Conservation (phyloP, 2,888 invertebrate genomes). For the Keiferia lycopersicella region DNA sequence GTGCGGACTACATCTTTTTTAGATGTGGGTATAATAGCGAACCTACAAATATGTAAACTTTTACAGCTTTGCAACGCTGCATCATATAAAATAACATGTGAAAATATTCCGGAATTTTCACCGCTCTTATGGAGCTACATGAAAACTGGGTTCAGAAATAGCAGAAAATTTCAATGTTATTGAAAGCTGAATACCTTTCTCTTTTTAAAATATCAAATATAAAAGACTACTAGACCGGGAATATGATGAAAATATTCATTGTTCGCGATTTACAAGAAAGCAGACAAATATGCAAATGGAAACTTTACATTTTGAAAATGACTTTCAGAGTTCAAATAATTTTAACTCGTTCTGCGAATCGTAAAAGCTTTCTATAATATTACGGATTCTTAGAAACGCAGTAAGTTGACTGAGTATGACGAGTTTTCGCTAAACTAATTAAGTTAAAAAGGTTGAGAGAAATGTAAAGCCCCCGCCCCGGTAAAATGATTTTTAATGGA, state of each 20-base stretch:
- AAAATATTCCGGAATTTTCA: not conserved
- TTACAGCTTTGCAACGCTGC: conserved; percentile 24
- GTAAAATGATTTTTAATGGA: too few species aligned
- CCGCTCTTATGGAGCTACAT: not conserved
- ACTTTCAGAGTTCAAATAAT: not conserved
- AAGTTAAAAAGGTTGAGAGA: not conserved
- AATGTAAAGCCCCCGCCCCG: too few species aligned
- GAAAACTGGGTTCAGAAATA: conserved; percentile 17
- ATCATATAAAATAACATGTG: conserved; percentile 7
- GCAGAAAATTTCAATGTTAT: conserved; percentile 22
- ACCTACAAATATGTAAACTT: not conserved
- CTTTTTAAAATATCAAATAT: not conserved
- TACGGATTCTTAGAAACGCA: not conserved
- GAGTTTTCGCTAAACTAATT: too few species aligned
- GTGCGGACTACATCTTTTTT: too few species aligned
- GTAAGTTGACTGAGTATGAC: too few species aligned
- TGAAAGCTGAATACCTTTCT: conserved; percentile 14
- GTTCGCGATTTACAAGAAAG: conserved; percentile 1
- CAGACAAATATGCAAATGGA: conserved; percentile 2
- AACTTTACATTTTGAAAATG: not conserved
- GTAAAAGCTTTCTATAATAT: not conserved
- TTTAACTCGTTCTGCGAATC: not conserved
- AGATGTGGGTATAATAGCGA: conserved; percentile 27
- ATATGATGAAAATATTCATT: not conserved
- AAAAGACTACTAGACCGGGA: not conserved